These are phyloP conservation scores for Pseudochromis fuscus DNA, from an alignment of 2,797 vertebrate species.

Conservation along the genomic window DNA sequence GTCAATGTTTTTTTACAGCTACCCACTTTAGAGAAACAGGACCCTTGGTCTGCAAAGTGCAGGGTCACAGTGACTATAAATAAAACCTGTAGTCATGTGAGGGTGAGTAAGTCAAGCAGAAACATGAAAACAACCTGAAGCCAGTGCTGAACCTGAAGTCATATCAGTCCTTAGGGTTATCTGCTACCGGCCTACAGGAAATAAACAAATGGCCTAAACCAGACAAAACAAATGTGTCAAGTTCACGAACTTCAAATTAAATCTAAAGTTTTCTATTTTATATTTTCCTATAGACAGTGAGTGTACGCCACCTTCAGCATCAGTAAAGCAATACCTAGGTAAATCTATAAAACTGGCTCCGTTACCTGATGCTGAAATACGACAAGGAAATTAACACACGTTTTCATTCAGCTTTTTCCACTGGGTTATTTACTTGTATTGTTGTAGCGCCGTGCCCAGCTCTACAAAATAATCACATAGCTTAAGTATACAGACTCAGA, in stretches of 20 bases:
- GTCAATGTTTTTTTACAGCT: constrained; percentile 16
- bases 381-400: no score
- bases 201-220: constrained; percentile 19
- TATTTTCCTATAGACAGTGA: not conserved
- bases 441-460: no score
- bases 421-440: not conserved
- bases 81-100: constrained; percentile 73
- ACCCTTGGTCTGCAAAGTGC: constrained; percentile 36
- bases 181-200: constrained; percentile 28
- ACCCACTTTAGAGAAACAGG: constrained; percentile 52
- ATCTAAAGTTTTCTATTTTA: not conserved
- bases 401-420: no score
- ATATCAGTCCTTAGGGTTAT: constrained; percentile 44
- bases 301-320: not conserved
- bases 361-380: no score
- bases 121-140: constrained; percentile 66
- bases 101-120: constrained; percentile 45
- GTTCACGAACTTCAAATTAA: constrained; percentile 12
- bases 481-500: no score
- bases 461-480: no score
- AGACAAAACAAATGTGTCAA: constrained; percentile 18
- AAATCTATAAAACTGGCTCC: no score
- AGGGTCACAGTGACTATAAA: constrained; percentile 69
- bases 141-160: constrained; percentile 25
- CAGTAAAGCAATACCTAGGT: not conserved